Evolutionary conservation across 2,797 vertebrate genomes (phyloP).

Genomic region (Benthosema pterotum): DNA sequence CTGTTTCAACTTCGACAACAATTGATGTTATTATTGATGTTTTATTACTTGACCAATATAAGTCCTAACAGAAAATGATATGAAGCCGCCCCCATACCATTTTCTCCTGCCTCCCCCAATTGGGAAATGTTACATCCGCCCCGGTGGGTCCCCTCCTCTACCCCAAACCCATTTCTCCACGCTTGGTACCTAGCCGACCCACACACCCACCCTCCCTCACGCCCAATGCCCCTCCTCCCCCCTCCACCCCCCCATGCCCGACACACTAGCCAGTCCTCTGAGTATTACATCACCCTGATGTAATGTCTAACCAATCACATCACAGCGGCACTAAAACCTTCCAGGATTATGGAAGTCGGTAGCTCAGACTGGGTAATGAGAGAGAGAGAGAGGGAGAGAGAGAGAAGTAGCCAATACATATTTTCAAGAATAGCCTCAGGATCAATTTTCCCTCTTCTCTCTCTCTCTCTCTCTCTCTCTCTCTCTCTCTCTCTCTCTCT

Average conservation of each 20-base stretch:
- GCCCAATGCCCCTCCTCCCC: conserved; percentile 55
- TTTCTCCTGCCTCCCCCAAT: too few species aligned
- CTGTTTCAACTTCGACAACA: too few species aligned
- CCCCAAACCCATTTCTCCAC: conserved; percentile 31
- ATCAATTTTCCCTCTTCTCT: conserved; percentile 69
- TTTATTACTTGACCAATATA: too few species aligned
- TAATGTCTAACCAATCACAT: conserved; percentile 89
- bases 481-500: conserved; percentile 53
- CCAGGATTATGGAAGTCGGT: conserved; percentile 86
- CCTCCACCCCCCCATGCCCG: conserved; percentile 66
- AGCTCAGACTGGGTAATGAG: conserved; percentile 88
- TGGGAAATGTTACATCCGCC: too few species aligned
- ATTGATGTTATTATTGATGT: too few species aligned
- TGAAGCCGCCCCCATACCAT: too few species aligned
- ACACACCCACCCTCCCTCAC: conserved; percentile 34
- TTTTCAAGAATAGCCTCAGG: conserved; percentile 76
- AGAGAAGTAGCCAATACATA: conserved; percentile 58
- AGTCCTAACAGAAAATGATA: too few species aligned
- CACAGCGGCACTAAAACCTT: conserved; percentile 85
- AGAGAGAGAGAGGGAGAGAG: conserved; percentile 49
- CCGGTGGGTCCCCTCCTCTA: too few species aligned
- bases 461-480: conserved; percentile 49
- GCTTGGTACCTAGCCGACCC: conserved; percentile 59
- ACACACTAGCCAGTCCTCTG: conserved; percentile 85
- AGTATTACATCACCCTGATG: conserved; percentile 93